Evolutionary conservation across 2,888 invertebrate species (phyloP), one percentile per base, ranked within the genome.

Genomic region (Polietes domitor): DNA sequence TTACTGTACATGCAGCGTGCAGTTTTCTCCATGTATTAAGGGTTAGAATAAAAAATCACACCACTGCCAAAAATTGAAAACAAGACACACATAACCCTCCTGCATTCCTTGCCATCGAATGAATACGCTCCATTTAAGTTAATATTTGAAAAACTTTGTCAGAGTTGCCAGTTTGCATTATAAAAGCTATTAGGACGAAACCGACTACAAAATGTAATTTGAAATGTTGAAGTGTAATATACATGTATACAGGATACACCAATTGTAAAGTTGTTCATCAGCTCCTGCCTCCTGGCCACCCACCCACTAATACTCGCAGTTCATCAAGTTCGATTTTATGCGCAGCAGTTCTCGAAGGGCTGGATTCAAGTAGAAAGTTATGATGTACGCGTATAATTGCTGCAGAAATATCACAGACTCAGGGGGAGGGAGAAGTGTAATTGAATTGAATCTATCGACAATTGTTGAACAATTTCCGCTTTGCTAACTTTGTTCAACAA

Each of bases 401-500:
- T 41, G 19, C 37, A 19, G 28, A 32, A 37, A 65, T 32, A 63
- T 19, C 65, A 65, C 15, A 41, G 17, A 65, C 17, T 1, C 17
- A n/a, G 61, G 26, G 28, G 17, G 17, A 32, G 28, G 28, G 12
- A 26, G 10, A 68, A 61, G 24, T 61, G 58, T 32, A 47, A 73
- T 74, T 77, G 37, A 70, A 74, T 77, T 73, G 53, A 82, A 78
- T 55, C 61, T 78, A 78, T 75, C 74, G 74, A 75, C 70, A 74
- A 82, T 82, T 82, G 77, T 78, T 78, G 2, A 75, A 78, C 74
- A 78, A 82, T 78, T 74, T 82, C 77, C 74, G 26, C 21, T 74
- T 68, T 12, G 58, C 70, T 19, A 70, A 70, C 70, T 75, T n/a
- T 43, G 71, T 26, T 28, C 12, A 53, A 53, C 37, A 65, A 58